phyloP scores from a whole-genome alignment of 2,888 invertebrate genomes.

The Aradus depressus region DNA sequence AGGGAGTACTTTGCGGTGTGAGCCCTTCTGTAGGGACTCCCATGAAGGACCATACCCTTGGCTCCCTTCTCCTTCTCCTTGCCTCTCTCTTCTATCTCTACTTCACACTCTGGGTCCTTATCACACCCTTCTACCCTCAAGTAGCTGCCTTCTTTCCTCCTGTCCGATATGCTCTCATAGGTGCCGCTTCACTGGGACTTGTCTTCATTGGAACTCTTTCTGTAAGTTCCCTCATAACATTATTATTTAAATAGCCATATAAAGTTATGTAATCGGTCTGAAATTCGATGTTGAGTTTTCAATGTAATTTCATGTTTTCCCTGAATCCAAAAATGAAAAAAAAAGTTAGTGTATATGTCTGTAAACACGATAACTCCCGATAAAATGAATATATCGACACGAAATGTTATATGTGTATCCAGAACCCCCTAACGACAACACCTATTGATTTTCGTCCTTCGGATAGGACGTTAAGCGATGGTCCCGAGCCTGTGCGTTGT shows the following conservation, averaged over 20 bases:
- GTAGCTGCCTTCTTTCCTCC: slow-evolving; percentile 44
- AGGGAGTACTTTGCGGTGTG: slow-evolving; percentile 47
- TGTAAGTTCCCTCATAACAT: slow-evolving; percentile 4
- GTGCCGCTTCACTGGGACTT: slow-evolving; percentile 50
- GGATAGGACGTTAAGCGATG: too few relatives aligned
- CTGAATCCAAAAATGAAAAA: background rate
- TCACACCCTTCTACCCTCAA: slow-evolving; percentile 51
- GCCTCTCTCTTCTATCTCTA: slow-evolving; percentile 45
- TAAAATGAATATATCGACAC: too few relatives aligned
- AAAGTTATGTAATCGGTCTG: too few relatives aligned
- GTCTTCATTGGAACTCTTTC: slow-evolving; percentile 51
- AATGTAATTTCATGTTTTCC: background rate
- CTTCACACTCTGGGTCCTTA: slow-evolving; percentile 54
- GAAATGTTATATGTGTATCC: too few relatives aligned
- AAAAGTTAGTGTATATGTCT: too few relatives aligned
- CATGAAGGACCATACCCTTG: slow-evolving; percentile 35
- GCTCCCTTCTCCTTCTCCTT: slow-evolving; percentile 46
- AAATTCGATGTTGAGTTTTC: too few relatives aligned
- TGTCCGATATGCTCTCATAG: slow-evolving; percentile 47
- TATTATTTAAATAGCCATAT: background rate
- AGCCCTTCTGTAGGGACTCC: too few relatives aligned
- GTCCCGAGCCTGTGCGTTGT: too few relatives aligned
- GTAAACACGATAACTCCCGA: too few relatives aligned
- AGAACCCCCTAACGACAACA: too few relatives aligned
- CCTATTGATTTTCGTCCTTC: too few relatives aligned